Evolutionary conservation across 1,140 invertebrate genomes (phyloP).

Genomic region (Dysdera silvatica): DNA sequence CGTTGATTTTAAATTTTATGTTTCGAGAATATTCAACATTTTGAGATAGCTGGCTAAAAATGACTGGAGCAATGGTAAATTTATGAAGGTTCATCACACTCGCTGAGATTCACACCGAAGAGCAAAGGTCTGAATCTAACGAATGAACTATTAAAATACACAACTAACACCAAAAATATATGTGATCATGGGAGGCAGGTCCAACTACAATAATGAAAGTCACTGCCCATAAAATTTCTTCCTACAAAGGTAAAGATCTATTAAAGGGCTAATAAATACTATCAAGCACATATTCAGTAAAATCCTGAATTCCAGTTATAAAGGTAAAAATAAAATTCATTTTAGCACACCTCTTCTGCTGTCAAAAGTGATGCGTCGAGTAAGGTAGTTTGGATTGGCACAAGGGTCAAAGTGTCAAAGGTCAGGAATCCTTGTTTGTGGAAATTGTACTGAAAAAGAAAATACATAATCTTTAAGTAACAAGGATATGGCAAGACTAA

Average conservation of each 20-base stretch:
- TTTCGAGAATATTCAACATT: too few species aligned
- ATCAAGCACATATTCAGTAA: not conserved
- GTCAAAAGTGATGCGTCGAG: constrained; percentile 68
- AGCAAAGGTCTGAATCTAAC: too few species aligned
- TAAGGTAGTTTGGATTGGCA: constrained; percentile 85
- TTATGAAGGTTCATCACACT: too few species aligned
- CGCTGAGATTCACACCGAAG: too few species aligned
- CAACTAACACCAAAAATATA: too few species aligned
- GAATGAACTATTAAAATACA: not conserved
- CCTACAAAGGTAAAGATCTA: not conserved
- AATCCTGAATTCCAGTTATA: not conserved
- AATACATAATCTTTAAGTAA: too few species aligned
- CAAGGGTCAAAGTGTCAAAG: constrained; percentile 86
- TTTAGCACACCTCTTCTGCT: constrained; percentile 37
- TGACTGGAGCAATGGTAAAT: too few species aligned
- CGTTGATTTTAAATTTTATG: too few species aligned
- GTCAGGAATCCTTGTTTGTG: constrained; percentile 65
- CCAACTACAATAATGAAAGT: not conserved
- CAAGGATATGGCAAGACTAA: too few species aligned
- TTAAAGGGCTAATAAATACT: not conserved
- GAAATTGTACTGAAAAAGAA: constrained; percentile 44
- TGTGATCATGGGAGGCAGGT: too few species aligned
- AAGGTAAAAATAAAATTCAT: not conserved
- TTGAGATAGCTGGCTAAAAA: too few species aligned
- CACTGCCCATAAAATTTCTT: not conserved